Evolutionary conservation across 2,113 vertebrate species (phyloP).

Genomic region (Setophaga petechia): DNA sequence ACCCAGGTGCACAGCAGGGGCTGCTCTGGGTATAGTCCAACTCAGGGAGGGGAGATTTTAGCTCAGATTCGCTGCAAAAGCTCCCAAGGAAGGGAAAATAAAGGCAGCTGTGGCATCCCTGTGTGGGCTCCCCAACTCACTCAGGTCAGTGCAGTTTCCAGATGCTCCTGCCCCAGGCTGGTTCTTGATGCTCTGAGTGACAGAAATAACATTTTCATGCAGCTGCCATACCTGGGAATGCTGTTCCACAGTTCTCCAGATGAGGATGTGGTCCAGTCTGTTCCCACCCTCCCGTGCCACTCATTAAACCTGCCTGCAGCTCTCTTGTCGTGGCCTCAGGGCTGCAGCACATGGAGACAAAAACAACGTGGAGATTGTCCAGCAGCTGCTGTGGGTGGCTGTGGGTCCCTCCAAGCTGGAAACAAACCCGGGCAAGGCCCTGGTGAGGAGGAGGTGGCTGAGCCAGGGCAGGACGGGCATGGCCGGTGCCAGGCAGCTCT

Average conservation of each 20-base stretch:
- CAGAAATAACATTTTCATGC: neutral
- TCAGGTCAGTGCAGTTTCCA: neutral
- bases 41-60: neutral
- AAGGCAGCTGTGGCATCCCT: neutral
- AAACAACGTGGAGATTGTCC: neutral
- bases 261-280: neutral
- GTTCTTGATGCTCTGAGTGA: neutral
- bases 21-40: neutral
- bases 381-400: neutral
- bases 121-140: rapidly evolving
- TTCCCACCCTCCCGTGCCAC: neutral
- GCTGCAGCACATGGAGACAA: neutral
- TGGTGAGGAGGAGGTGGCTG: neutral
- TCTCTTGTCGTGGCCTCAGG: neutral
- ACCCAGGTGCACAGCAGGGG: neutral
- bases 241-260: neutral
- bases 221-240: neutral
- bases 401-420: neutral
- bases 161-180: neutral
- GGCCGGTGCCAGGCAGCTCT: neutral
- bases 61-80: neutral
- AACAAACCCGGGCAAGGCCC: neutral
- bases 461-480: neutral
- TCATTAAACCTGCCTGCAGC: neutral
- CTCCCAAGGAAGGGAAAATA: neutral